Evolutionary conservation across 2,113 vertebrate genomes (phyloP).

Genomic region (Narcine bancroftii): DNA sequence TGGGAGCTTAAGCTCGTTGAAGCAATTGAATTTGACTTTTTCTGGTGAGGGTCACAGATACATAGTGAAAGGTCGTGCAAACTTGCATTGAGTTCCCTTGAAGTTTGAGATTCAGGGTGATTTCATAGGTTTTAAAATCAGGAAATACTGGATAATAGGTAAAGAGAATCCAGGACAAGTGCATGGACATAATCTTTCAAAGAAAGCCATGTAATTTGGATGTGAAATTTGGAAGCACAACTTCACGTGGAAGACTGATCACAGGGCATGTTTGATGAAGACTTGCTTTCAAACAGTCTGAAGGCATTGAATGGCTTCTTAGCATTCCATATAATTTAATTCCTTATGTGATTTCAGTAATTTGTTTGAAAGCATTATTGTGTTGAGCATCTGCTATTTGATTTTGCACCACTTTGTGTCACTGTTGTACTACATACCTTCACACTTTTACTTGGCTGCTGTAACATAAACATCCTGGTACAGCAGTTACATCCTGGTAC

Average conservation of each 20-base stretch:
- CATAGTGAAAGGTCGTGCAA: background rate
- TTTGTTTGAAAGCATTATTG: background rate
- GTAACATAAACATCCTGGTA: no score
- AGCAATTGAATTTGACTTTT: background rate
- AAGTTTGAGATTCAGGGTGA: background rate
- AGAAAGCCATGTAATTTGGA: background rate
- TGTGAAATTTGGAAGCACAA: background rate
- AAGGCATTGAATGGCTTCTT: background rate
- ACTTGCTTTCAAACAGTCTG: background rate
- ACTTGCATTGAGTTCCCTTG: background rate
- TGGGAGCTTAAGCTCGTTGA: background rate
- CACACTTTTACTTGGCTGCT: background rate
- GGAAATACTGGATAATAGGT: background rate
- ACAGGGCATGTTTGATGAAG: background rate
- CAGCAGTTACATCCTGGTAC: background rate
- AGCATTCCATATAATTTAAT: background rate
- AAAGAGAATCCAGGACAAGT: background rate
- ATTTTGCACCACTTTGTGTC: conserved; percentile 2
- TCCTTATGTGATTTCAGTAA: background rate
- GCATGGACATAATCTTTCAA: background rate
- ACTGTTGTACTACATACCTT: background rate
- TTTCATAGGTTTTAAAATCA: background rate
- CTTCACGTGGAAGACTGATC: background rate
- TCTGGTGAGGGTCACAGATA: background rate
- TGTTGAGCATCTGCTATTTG: background rate